phyloP scores from a whole-genome alignment of 1,140 invertebrate genomes.

The Saccostrea glomerata region DNA sequence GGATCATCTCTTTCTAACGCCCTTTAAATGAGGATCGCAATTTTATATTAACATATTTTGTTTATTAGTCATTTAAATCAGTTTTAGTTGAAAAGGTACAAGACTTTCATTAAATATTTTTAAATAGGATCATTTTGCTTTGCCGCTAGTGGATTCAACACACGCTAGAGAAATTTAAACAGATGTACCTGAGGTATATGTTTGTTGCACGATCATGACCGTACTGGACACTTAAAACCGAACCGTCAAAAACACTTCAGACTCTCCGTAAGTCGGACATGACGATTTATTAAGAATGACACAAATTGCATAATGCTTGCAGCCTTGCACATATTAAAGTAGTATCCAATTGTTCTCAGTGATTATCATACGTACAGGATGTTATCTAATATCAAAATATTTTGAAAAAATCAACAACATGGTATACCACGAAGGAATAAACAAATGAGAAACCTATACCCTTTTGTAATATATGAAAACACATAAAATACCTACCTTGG shows the following conservation, averaged over 20 bases:
- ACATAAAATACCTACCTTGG: not conserved
- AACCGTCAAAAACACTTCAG: not conserved
- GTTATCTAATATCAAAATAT: not conserved
- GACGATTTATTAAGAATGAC: not conserved
- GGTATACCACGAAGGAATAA: not conserved
- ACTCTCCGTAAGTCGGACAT: not conserved
- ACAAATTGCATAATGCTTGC: not conserved
- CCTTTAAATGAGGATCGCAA: constrained; percentile 34
- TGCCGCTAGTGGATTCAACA: not conserved
- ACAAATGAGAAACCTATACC: not conserved
- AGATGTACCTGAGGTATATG: not conserved
- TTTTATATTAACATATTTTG: constrained; percentile 35
- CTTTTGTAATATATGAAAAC: not conserved
- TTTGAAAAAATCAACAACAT: not conserved
- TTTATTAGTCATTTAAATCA: constrained; percentile 37
- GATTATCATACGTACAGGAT: not conserved
- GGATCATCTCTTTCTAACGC: constrained; percentile 19
- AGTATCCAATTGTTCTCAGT: not conserved
- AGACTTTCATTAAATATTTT: constrained; percentile 39
- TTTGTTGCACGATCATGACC: not conserved
- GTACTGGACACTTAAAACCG: not conserved
- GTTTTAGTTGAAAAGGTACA: constrained; percentile 34
- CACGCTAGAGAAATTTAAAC: constrained; percentile 12
- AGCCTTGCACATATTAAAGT: not conserved
- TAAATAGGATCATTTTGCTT: constrained; percentile 26